phyloP scores from a whole-genome alignment of 2,888 invertebrate genomes.

The Pristionchus fissidentatus region DNA sequence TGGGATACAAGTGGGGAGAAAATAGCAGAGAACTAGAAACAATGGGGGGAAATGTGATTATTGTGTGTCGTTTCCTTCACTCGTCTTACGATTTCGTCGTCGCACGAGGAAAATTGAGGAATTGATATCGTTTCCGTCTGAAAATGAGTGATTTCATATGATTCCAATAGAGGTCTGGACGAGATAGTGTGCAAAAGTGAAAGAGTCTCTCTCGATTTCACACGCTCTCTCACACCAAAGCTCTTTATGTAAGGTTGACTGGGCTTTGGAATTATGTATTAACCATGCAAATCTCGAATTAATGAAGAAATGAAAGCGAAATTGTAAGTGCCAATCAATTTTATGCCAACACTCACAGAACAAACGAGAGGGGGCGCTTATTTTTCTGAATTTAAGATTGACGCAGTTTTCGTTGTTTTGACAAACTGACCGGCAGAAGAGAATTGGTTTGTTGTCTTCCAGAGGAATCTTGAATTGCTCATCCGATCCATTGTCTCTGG shows the following conservation, averaged over 20 bases:
- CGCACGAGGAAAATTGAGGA: conserved; percentile 72
- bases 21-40: too few species aligned
- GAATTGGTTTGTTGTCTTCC: conserved; percentile 66
- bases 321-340: neutral
- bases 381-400: conserved; percentile 6
- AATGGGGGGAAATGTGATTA: too few species aligned
- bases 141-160: too few species aligned
- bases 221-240: too few species aligned
- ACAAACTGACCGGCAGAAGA: conserved; percentile 59
- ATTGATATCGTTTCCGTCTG: conserved; percentile 72
- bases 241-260: neutral
- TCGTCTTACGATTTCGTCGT: conserved; percentile 63
- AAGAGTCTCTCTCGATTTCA: neutral
- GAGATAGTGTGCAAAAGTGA: too few species aligned
- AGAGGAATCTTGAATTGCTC: conserved; percentile 64
- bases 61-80: too few species aligned
- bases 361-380: conserved; percentile 12
- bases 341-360: conserved; percentile 11
- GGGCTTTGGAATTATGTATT: too few species aligned
- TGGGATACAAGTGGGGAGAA: too few species aligned
- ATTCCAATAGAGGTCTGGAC: too few species aligned
- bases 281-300: too few species aligned
- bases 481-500: conserved; percentile 25
- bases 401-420: neutral
- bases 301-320: too few species aligned